A percentile compares a stretch with the other conserved stretches of the same genome.
Evolutionary conservation across 2,888 invertebrate genomes (phyloP).

Genomic region (Linyphia triangularis): DNA sequence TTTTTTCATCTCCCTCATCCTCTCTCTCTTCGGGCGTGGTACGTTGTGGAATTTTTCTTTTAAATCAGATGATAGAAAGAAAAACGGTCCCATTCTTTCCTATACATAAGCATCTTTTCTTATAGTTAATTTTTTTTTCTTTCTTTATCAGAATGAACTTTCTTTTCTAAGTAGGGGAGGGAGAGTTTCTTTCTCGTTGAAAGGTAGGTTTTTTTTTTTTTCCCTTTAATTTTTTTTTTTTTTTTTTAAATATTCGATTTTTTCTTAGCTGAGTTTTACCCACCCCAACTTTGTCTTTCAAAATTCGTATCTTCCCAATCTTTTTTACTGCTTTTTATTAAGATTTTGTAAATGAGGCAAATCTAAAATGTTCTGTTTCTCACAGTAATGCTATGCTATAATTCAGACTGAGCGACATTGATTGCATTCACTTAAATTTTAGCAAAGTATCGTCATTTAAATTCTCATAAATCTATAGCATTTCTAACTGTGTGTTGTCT

Average conservation of each 20-base stretch:
- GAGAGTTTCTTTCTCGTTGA: background rate
- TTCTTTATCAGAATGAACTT: constrained; percentile 8
- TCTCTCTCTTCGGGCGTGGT: constrained; percentile 63
- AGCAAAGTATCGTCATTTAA: no score
- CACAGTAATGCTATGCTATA: background rate
- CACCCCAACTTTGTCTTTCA: constrained; percentile 52
- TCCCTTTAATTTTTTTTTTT: background rate
- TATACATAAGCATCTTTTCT: constrained; percentile 48
- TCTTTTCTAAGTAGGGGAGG: constrained; percentile 1
- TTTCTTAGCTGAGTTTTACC: constrained; percentile 43
- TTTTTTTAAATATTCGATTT: constrained; percentile 38
- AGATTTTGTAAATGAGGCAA: background rate
- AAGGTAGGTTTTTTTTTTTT: constrained; percentile 11
- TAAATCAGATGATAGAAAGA: constrained; percentile 60
- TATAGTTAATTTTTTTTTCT: constrained; percentile 59
- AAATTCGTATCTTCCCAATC: background rate
- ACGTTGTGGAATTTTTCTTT: constrained; percentile 64
- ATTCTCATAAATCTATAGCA: no score
- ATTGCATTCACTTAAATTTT: no score
- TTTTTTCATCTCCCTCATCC: background rate
- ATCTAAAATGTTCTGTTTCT: background rate
- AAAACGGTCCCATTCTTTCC: constrained; percentile 52
- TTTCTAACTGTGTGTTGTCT: no score
- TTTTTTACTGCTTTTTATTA: constrained; percentile 2
- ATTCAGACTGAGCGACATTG: no score